A percentile compares a stretch with the other conserved stretches of the same genome.
Conservation (phyloP, 2,113 vertebrate genomes). For the Amazona guildingii region DNA sequence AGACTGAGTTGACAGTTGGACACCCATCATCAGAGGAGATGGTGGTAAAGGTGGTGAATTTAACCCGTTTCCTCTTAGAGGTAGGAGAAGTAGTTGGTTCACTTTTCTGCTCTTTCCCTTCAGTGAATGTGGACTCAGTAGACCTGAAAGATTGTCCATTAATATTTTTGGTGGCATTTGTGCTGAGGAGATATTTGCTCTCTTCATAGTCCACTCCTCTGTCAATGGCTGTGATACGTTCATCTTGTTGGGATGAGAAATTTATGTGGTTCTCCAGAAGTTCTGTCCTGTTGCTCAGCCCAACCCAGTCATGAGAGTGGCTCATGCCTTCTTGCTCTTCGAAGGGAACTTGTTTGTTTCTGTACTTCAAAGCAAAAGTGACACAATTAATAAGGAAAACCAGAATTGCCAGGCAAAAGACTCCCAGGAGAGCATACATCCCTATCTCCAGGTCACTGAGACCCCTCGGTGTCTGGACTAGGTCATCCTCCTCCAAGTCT, state of each 20-base stretch:
- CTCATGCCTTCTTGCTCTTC: constrained; percentile 85
- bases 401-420: constrained; percentile 93
- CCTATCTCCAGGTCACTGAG: constrained; percentile 93
- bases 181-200: constrained; percentile 75
- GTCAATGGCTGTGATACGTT: constrained; percentile 84
- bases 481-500: constrained; percentile 71
- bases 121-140: background rate
- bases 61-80: constrained; percentile 93
- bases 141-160: constrained; percentile 68
- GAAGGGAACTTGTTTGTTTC: constrained; percentile 85
- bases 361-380: constrained; percentile 86
- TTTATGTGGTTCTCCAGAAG: constrained; percentile 83
- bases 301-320: constrained; percentile 92
- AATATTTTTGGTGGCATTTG: constrained; percentile 1
- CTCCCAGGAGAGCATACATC: constrained; percentile 91
- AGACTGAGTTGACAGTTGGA: constrained; percentile 65
- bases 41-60: constrained; percentile 91
- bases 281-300: constrained; percentile 87
- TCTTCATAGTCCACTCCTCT: constrained; percentile 80
- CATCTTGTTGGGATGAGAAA: constrained; percentile 80
- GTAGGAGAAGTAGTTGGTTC: constrained; percentile 88
- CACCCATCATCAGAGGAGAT: constrained; percentile 76
- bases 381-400: constrained; percentile 92
- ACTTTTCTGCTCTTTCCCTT: constrained; percentile 66
- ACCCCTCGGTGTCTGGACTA: constrained; percentile 71